A percentile compares a stretch with the other conserved stretches of the same genome.
These are phyloP conservation scores for Muscicapa striata DNA, from an alignment of 2,797 vertebrate genomes.

Conservation along the genomic window DNA sequence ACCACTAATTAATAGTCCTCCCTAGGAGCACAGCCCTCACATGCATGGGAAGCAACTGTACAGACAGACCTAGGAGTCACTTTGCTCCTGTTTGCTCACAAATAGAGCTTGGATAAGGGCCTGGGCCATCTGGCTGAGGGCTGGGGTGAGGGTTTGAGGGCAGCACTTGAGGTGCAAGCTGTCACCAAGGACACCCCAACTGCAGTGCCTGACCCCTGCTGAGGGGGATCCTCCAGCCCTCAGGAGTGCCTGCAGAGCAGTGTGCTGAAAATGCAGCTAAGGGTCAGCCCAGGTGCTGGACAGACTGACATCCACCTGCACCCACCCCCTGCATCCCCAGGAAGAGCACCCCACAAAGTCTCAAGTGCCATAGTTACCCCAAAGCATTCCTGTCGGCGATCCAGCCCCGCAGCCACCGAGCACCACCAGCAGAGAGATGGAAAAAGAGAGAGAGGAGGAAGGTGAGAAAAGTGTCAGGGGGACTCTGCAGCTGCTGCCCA, in stretches of 20 bases:
- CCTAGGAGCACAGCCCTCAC: neutral
- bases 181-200: neutral
- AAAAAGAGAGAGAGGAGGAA: neutral
- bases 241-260: neutral
- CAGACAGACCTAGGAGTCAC: neutral
- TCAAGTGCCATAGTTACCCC: slow-evolving; percentile 78
- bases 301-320: neutral
- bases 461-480: neutral
- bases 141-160: neutral
- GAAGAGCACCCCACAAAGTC: neutral
- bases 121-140: neutral
- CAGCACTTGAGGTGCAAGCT: neutral
- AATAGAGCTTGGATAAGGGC: neutral
- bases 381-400: slow-evolving; percentile 78
- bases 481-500: neutral
- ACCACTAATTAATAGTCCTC: slow-evolving; percentile 35
- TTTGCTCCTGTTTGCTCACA: neutral
- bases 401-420: slow-evolving; percentile 64
- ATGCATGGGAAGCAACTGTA: neutral
- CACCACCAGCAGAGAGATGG: slow-evolving; percentile 27
- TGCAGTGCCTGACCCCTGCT: neutral
- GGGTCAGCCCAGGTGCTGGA: neutral
- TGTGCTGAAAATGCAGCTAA: accelerated
- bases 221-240: neutral
- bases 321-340: neutral